Evolutionary conservation across 2,113 vertebrate species (phyloP).

Genomic region (Solea solea): DNA sequence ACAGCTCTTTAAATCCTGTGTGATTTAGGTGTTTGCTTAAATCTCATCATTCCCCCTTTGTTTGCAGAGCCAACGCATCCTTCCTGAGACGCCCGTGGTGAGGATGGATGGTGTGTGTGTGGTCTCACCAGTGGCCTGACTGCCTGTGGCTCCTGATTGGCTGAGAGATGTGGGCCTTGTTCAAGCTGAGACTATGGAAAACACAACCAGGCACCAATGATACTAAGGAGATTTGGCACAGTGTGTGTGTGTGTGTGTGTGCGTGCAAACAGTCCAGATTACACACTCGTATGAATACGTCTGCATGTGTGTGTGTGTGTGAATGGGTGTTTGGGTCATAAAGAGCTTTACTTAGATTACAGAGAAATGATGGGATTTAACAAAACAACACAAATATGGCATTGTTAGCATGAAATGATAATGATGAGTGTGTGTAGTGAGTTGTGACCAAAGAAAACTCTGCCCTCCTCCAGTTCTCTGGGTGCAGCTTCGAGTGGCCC

Average conservation of each 20-base stretch:
- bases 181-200: constrained; percentile 22
- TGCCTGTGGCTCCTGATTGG: constrained; percentile 54
- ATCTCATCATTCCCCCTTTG: too few relatives aligned
- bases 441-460: background rate
- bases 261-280: constrained; percentile 13
- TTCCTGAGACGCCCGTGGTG: background rate
- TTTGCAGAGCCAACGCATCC: background rate
- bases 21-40: too few relatives aligned
- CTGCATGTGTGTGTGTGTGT: constrained; percentile 20
- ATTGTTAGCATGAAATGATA: constrained; percentile 42
- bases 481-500: background rate
- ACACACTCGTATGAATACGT: constrained; percentile 16
- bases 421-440: constrained; percentile 1
- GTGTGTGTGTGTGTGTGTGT: constrained; percentile 17
- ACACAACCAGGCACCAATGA: constrained; percentile 16
- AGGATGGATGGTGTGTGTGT: background rate
- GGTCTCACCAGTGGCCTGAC: constrained; percentile 72
- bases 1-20: too few relatives aligned
- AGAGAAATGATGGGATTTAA: constrained; percentile 44
- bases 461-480: background rate
- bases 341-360: constrained; percentile 62
- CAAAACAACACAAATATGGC: constrained; percentile 38
- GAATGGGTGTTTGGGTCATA: constrained; percentile 38
- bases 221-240: constrained; percentile 55
- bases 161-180: constrained; percentile 40